Percentiles rank a stretch among this genome's conserved stretches.
Evolutionary conservation across 1,140 invertebrate species (phyloP).

Genomic region (Magallana angulata): DNA sequence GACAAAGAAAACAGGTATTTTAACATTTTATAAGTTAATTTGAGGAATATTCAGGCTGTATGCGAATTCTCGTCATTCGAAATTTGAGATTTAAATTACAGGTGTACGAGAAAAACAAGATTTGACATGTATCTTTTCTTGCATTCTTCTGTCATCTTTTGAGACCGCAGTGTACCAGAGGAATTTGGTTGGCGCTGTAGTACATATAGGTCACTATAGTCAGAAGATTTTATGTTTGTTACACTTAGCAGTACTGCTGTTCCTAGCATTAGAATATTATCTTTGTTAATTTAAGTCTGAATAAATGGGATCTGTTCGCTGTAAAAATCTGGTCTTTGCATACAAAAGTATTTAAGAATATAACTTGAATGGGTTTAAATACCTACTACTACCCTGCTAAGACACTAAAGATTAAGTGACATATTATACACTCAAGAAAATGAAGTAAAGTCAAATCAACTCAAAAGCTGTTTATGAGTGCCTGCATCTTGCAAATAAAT

Average conservation of each 20-base stretch:
- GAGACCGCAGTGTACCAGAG: neutral
- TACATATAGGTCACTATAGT: neutral
- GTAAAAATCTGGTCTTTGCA: neutral
- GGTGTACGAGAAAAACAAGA: slow-evolving; percentile 18
- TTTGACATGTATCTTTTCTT: slow-evolving; percentile 35
- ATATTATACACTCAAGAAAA: neutral
- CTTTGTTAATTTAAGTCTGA: neutral
- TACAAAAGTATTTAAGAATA: slow-evolving; percentile 21
- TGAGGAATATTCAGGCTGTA: neutral
- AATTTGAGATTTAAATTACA: neutral
- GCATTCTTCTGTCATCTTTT: slow-evolving; percentile 22
- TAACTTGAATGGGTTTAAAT: slow-evolving; percentile 21
- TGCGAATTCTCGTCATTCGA: neutral
- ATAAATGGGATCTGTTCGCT: neutral
- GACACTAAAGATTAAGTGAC: neutral
- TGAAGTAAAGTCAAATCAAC: no score
- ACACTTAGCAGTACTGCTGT: no score
- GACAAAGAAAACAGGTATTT: slow-evolving; percentile 75
- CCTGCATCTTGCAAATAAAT: no score
- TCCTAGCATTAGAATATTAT: neutral
- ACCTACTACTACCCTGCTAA: neutral
- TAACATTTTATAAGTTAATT: neutral
- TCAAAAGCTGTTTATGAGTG: no score
- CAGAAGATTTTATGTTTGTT: neutral
- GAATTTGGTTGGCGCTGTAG: neutral